Conservation (phyloP, 1,140 invertebrate genomes). For the Trichonephila clavata region DNA sequence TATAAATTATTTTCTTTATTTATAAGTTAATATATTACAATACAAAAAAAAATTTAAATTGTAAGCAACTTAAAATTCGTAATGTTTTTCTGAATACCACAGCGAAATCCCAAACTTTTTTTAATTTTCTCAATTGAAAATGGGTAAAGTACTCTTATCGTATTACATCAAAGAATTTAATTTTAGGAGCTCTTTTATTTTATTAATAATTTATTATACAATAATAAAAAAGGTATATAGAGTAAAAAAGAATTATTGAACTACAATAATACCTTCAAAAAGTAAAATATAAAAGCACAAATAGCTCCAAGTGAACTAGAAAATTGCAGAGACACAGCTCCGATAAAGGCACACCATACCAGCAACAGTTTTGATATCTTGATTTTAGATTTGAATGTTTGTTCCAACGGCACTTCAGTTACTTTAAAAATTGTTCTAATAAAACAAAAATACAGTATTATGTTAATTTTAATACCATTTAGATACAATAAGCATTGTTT, state of each 20-base stretch:
- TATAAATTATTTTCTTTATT: too few relatives aligned
- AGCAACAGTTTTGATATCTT: slow-evolving; percentile 19
- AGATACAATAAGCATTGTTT: too few relatives aligned
- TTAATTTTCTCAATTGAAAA: neutral
- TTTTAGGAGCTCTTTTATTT: too few relatives aligned
- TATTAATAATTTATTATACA: too few relatives aligned
- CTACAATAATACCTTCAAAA: neutral
- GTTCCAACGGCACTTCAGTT: slow-evolving; percentile 50
- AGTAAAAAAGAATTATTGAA: neutral
- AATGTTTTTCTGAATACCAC: neutral
- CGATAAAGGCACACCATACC: slow-evolving; percentile 48
- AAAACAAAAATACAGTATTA: neutral
- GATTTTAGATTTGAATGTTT: slow-evolving; percentile 1
- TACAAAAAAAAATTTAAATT: too few relatives aligned
- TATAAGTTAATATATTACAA: too few relatives aligned
- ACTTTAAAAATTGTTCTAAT: neutral
- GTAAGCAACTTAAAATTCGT: too few relatives aligned
- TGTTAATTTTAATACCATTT: too few relatives aligned
- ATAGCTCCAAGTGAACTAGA: slow-evolving; percentile 45
- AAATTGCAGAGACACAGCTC: slow-evolving; percentile 19
- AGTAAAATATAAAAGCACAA: neutral
- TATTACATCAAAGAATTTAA: neutral
- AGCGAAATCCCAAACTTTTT: neutral
- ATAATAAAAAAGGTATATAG: too few relatives aligned
- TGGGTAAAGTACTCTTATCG: too few relatives aligned